Percentiles rank a stretch among this genome's conserved stretches.
These are phyloP conservation scores for Cheilosia grossa DNA, from an alignment of 2,888 invertebrate genomes.

Conservation along the genomic window DNA sequence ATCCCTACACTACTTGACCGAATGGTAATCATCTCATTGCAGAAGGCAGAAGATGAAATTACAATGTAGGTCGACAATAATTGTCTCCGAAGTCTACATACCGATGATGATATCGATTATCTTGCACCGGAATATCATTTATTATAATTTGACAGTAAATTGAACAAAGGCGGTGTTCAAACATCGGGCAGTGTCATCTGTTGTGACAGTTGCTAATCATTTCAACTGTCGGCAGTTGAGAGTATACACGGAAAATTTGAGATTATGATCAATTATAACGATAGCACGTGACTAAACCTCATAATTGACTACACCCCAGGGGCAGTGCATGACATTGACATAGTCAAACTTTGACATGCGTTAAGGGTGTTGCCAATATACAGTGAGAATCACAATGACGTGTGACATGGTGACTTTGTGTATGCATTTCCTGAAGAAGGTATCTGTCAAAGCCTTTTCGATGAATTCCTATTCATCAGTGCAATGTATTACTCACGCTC, in stretches of 20 bases:
- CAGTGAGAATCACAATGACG: too few relatives aligned
- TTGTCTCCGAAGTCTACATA: neutral
- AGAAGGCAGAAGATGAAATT: too few relatives aligned
- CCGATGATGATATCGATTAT: conserved; percentile 1
- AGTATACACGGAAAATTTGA: neutral
- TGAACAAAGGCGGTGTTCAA: conserved; percentile 11
- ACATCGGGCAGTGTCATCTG: neutral
- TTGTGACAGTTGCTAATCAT: too few relatives aligned
- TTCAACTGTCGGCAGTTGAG: too few relatives aligned
- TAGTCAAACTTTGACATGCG: conserved; percentile 15
- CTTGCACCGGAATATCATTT: conserved; percentile 1
- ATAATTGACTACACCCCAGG: conserved; percentile 23
- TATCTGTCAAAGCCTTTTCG: too few relatives aligned
- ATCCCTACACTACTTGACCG: too few relatives aligned
- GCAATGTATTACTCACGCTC: too few relatives aligned
- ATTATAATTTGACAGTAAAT: conserved; percentile 12
- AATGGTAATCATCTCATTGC: too few relatives aligned
- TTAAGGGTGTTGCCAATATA: too few relatives aligned
- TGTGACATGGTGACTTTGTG: too few relatives aligned
- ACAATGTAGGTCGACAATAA: neutral
- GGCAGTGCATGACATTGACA: conserved; percentile 2
- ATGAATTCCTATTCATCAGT: too few relatives aligned
- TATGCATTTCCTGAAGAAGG: neutral
- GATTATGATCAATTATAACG: conserved; percentile 1
- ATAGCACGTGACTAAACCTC: conserved; percentile 27